These are phyloP conservation scores for Neocloeon triangulifer DNA, from an alignment of 1,140 invertebrate species.

Conservation along the genomic window DNA sequence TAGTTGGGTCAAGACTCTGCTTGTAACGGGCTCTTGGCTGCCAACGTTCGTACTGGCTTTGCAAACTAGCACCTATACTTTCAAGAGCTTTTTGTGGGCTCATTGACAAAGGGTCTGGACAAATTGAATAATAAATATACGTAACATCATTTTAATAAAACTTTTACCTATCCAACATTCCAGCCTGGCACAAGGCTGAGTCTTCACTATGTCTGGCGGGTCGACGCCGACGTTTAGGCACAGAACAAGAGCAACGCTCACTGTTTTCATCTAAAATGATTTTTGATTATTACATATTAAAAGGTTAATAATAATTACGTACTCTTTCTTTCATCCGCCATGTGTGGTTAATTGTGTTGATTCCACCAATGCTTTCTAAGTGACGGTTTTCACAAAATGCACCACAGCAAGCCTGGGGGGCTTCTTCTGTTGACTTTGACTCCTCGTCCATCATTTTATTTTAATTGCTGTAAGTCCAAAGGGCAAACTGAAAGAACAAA, in stretches of 20 bases:
- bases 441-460: no score
- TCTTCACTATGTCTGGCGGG: conserved; percentile 94
- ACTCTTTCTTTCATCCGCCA: conserved; percentile 86
- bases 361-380: conserved; percentile 47
- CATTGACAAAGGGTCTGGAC: conserved; percentile 52
- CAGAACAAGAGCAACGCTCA: conserved; percentile 93
- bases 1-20: conserved; percentile 87
- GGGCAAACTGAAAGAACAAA: no score
- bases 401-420: no score
- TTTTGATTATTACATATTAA: conserved; percentile 4
- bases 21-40: conserved; percentile 93
- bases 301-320: conserved; percentile 8
- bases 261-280: conserved; percentile 79
- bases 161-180: conserved; percentile 97
- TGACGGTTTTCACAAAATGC: conserved; percentile 57
- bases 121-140: no score
- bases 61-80: conserved; percentile 71
- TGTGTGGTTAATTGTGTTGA: conserved; percentile 45
- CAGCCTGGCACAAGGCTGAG: conserved; percentile 80
- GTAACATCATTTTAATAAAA: no score
- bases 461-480: no score
- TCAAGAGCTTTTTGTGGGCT: conserved; percentile 87
- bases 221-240: conserved; percentile 98
- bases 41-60: conserved; percentile 94
- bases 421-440: no score